phyloP scores from a whole-genome alignment of 2,113 vertebrate genomes.

The Hemibagrus wyckioides region DNA sequence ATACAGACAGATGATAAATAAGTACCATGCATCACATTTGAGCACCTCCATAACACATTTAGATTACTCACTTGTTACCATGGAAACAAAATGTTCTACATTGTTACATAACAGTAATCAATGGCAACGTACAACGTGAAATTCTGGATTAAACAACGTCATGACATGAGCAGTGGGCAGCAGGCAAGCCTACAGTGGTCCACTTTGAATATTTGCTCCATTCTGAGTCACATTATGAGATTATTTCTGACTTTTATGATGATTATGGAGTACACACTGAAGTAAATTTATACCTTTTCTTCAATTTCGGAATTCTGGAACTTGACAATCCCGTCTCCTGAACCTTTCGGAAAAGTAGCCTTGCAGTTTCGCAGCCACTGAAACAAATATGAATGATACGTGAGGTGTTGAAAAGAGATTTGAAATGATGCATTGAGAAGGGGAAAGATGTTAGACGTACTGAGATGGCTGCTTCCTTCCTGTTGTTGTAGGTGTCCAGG shows the following conservation, averaged over 20 bases:
- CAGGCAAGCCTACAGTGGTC: not conserved
- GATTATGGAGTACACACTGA: not conserved
- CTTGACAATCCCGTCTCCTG: conserved; percentile 84
- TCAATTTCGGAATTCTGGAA: conserved; percentile 88
- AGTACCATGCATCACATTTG: not conserved
- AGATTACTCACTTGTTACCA: not conserved
- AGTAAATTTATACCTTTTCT: conserved; percentile 82
- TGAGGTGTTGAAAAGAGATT: too few species aligned
- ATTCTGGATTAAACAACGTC: not conserved
- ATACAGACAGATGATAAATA: not conserved
- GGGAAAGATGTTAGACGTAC: conserved; percentile 68
- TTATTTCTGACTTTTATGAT: not conserved
- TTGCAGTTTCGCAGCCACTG: conserved; percentile 98
- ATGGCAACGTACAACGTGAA: not conserved
- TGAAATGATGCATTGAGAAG: too few species aligned
- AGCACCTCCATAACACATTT: too few species aligned
- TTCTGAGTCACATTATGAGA: not conserved
- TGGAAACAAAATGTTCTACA: not conserved
- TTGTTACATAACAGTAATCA: not conserved
- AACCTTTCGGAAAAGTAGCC: conserved; percentile 89
- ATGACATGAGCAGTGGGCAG: not conserved
- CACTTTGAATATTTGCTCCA: not conserved
- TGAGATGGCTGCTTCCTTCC: conserved; percentile 89
- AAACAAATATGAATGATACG: not conserved
- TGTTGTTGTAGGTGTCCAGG: conserved; percentile 95